Base-by-base conservation (phyloP, 2,797 vertebrate species). In the Alca torda region DNA sequence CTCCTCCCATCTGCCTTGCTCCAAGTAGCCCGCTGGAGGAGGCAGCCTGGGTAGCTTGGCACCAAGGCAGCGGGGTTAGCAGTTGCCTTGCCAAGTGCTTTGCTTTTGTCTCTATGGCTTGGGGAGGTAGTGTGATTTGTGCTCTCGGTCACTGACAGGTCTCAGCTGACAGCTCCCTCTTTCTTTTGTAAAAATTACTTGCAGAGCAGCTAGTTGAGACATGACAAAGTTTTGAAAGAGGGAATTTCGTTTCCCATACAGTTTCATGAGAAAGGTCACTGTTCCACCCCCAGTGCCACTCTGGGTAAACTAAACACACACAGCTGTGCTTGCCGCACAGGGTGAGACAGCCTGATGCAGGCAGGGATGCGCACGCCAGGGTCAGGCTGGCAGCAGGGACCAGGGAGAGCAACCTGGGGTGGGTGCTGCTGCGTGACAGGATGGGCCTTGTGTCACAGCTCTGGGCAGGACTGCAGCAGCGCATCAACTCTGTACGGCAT, bases 161-260 rank as follows among this genome's bases (percentile, higher is more conserved):
- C 95, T 97, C 87, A 76, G 89, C 91, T 95, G 96, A 96, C 94
- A 96, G 92, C 87, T 97, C 91, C 93, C 94, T 96, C 96, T 95
- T 95, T 28, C 95, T 94, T 94, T 73, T 95, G 87, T 92, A 87
- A 80, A 96, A 97, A 92, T 89, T 45, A 64, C 89, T 95, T 89
- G 87, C 89, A 59, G 94, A 95, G 73, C 89, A 85, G 95, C 97
- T 97, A 97, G 97, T 98, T 95, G 95, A 96, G 96, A 96, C 97
- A 97, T 37, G 97, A 98, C 65, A 51, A 90, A 72, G 85, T 98
- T 97, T 97, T 97, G 97, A 97, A 97, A 97, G 96, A 97, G 90
- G 64, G 88, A 94, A 95, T 88, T 81, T 83, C 7, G 3, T 83
- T 93, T 93, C 77, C 87, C 89, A 59, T 85, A 81, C 4, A 1